Base-by-base conservation (phyloP, 2,113 vertebrate genomes). In the Falco punctatus region DNA sequence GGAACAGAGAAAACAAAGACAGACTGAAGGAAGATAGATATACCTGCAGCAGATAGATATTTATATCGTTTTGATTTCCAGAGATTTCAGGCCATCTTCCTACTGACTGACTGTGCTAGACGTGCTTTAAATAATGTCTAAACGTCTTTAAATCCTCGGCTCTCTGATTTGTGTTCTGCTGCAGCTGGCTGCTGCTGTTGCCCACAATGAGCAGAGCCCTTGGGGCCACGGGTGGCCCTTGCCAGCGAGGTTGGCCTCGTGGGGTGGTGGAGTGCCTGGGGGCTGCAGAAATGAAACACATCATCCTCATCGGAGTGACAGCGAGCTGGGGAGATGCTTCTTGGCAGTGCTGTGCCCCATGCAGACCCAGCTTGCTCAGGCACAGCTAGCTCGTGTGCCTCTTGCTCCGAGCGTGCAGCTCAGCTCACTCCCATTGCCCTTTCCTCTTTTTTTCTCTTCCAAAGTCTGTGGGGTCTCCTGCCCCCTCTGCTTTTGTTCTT, bases 361-460 rank as follows among this genome's bases (percentile, higher is more conserved):
- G 40, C 2, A 6, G 48, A 38, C 44, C 42, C 55, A 38, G n/a
- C 32, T 26, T 54, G 46, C 57, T 48, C 40, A 49, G 13, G 54
- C 46, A 27, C 59, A 61, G n/a, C 44, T 18, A 38, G 54, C 30
- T 93, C 28, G 59, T 40, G 52, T 2, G 7, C n/a, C 22, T 30
- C 30, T 28, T 52, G 58, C 14, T 46, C 54, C 4, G 3, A 27
- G 44, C 0, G 0, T 30, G 44, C 0, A 2, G 33, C 35, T 78
- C n/a, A 57, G 55, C 62, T 81, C n/a, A 38, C 38, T 81, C 13
- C 55, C n/a, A 10, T 51, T 2, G 1, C 42, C 33, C 42, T 71
- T 84, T 42, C 26, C 81, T 58, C 27, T 46, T 72, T 35, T 72
- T 72, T 58, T 65, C 33, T 64, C 44, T 77, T 57, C 48, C 42